phyloP scores from a whole-genome alignment of 2,888 invertebrate genomes.

The Copidosoma aretas region DNA sequence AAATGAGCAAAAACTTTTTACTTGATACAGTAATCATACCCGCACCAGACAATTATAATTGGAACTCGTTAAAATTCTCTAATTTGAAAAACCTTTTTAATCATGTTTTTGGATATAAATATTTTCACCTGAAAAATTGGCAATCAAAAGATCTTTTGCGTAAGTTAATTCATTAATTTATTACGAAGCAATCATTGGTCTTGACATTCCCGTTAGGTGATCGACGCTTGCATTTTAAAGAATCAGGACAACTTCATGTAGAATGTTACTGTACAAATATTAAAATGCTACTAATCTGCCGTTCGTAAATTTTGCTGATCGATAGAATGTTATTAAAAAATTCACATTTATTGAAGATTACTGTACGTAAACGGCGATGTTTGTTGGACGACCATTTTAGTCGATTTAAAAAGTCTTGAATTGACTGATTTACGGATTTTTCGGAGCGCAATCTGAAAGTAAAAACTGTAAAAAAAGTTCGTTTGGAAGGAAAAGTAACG shows the following conservation, averaged over 20 bases:
- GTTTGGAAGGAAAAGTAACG: slow-evolving; percentile 26
- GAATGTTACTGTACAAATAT: slow-evolving; percentile 39
- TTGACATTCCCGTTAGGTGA: not conserved
- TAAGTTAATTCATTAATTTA: no score
- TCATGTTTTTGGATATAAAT: slow-evolving; percentile 3
- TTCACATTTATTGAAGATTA: slow-evolving; percentile 33
- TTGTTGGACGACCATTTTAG: slow-evolving; percentile 29
- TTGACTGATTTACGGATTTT: slow-evolving; percentile 33
- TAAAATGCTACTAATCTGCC: slow-evolving; percentile 32
- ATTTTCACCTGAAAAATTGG: no score
- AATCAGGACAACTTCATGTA: slow-evolving; percentile 24
- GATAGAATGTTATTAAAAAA: slow-evolving; percentile 25
- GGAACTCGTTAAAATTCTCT: slow-evolving; percentile 10
- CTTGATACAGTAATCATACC: slow-evolving; percentile 40
- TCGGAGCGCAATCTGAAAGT: slow-evolving; percentile 43
- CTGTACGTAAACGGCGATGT: slow-evolving; percentile 32
- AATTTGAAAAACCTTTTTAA: slow-evolving; percentile 2
- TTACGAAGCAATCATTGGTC: no score
- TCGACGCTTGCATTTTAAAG: slow-evolving; percentile 3
- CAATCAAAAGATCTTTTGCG: no score
- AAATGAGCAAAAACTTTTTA: slow-evolving; percentile 36
- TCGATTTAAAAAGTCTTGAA: slow-evolving; percentile 31
- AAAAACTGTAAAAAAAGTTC: slow-evolving; percentile 41
- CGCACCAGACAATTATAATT: slow-evolving; percentile 27
- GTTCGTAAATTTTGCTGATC: slow-evolving; percentile 30